Base-by-base conservation (phyloP, 2,888 invertebrate species). In the Zhuqinia jingwanae region DNA sequence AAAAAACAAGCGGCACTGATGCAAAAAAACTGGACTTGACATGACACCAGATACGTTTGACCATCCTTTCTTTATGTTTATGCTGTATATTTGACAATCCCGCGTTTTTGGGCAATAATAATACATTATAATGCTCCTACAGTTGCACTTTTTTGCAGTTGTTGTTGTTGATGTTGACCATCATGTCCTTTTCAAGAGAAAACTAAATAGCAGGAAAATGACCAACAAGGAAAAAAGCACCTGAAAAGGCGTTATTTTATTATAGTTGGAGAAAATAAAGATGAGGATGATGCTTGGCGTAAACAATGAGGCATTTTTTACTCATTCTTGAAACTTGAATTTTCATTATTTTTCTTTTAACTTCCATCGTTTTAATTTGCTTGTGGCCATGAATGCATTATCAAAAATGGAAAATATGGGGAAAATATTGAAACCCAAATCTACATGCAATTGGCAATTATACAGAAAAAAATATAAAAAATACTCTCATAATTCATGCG, bases 21-120 rank as follows among this genome's bases (percentile, higher is more conserved):
- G 75, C 75, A 75, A 75, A 75, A 30, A 65, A 73, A 73, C 73
- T 47, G 47, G 73, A 75, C 75, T 75, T 3, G 36, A 36, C 36
- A 6, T 75, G 75, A 75, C 75, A 75, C 75, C 53, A 50, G 13
- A 50, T 50, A 50, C 50, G 15, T 50, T 50, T 50, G 50, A n/a
- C 15, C 50, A 15, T n/a, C 13, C 15, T 50, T n/a, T 50, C n/a
- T 50, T 50, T 50, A 50, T n/a, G n/a, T n/a, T 15, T 50, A n/a
- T 50, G 13, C 13, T 10, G n/a, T 15, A 50, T 8, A 50, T 13
- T 50, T 50, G 50, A 50, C 50, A 50, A 50, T 50, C 50, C 13
- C 36, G 36, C 36, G 36, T 36, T n/a, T n/a, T n/a, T 8, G 8
- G 36, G 36, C 36, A 36, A 36, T 36, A 36, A 36, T 8, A 36